phyloP scores from a whole-genome alignment of 2,113 vertebrate genomes.

The Eulemur rufifrons region DNA sequence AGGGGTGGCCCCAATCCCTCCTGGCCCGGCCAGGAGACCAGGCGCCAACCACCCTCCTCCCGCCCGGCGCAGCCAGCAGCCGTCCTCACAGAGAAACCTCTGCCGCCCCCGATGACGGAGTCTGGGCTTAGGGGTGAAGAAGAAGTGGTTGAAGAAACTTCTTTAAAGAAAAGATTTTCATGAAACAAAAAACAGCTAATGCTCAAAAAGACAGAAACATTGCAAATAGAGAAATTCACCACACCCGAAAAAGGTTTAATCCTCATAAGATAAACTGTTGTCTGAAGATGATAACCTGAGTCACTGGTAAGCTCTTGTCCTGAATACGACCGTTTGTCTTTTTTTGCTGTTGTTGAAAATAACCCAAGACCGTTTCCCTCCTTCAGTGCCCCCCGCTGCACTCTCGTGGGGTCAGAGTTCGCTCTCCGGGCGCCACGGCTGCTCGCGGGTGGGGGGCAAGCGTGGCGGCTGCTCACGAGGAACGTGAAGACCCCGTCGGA shows the following conservation, averaged over 20 bases:
- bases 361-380: not conserved
- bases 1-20: not conserved
- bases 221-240: not conserved
- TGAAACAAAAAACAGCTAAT: not conserved
- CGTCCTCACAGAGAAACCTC: not conserved
- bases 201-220: not conserved
- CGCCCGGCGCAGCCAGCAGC: rapidly evolving
- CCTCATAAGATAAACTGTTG: rapidly evolving
- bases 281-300: not conserved
- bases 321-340: not conserved
- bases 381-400: not conserved
- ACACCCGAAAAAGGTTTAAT: not conserved
- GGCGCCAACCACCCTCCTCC: not conserved
- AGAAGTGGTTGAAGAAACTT: not conserved
- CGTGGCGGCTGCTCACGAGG: not conserved
- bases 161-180: not conserved
- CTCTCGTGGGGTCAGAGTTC: too few relatives aligned
- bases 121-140: not conserved
- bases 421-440: not conserved
- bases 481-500: too few relatives aligned
- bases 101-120: too few relatives aligned
- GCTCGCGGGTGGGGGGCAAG: too few relatives aligned
- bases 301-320: rapidly evolving
- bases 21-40: not conserved
- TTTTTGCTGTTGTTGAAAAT: not conserved